These are phyloP conservation scores for Alaudala cheleensis DNA, from an alignment of 2,113 vertebrate genomes.

Conservation along the genomic window DNA sequence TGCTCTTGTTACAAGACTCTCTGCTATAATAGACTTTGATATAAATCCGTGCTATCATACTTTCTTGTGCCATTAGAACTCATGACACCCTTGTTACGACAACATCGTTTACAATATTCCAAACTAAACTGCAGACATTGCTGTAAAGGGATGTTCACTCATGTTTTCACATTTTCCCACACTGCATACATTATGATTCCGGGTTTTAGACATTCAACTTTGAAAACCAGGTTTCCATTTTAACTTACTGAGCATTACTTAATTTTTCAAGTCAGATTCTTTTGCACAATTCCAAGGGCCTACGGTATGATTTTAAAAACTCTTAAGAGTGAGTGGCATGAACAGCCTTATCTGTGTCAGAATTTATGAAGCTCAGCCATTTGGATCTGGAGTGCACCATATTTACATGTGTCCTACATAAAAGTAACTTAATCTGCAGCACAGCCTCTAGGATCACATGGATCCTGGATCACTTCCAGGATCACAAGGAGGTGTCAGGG, in stretches of 20 bases:
- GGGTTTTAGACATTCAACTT: not conserved
- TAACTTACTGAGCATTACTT: not conserved
- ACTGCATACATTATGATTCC: not conserved
- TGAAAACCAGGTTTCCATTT: not conserved
- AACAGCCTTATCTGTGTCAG: not conserved
- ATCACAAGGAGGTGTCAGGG: not conserved
- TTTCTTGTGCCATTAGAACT: not conserved
- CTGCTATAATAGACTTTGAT: not conserved
- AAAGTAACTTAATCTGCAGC: not conserved
- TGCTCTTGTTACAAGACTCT: slow-evolving; percentile 8
- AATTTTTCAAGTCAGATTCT: slow-evolving; percentile 37
- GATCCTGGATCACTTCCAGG: not conserved
- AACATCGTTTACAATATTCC: not conserved
- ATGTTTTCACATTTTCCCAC: not conserved
- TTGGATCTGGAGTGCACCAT: not conserved
- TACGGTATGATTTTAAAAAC: not conserved
- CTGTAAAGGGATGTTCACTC: not conserved
- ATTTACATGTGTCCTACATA: not conserved
- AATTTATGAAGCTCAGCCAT: not conserved
- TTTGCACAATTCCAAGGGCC: not conserved
- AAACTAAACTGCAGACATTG: not conserved
- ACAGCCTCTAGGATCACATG: not conserved
- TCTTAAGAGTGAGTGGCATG: not conserved
- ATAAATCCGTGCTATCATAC: not conserved
- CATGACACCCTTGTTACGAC: not conserved